Evolutionary conservation across 2,888 invertebrate species (phyloP), one percentile per base, ranked within the genome.

Genomic region (Megalurothrips usitatus): DNA sequence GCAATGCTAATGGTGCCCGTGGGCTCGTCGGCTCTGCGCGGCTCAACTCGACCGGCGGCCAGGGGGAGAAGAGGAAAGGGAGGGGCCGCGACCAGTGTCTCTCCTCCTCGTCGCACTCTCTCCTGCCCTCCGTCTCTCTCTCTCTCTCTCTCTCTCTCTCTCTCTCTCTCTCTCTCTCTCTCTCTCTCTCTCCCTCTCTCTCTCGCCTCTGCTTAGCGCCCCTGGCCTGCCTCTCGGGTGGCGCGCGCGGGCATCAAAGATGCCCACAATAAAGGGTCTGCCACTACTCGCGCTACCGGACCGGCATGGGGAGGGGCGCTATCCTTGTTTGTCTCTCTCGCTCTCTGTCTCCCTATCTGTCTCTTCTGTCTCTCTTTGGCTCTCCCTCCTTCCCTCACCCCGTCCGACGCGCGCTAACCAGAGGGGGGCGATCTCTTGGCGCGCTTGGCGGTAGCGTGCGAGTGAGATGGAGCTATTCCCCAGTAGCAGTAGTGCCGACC

Each of bases 1-100:
- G 68, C 68, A 75, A 26, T 75, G 68, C 68, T 75, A 75, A 75
- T 75, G 68, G 68, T 75, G 68, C 23, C 68, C 68, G 68, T 75
- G 68, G 68, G 52, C 75, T 81, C 26, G 81, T 83, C 28, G 80
- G 80, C 28, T 83, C 83, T n/a, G 83, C 14, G 80, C 81, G 63
- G 83, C 84, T 68, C 68, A 81, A 11, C 80, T 84, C 17, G 79
- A 81, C 47, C 83, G 84, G 84, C 82, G 81, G 68, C 43, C 82
- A n/a, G 80, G 83, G 28, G 82, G 83, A 68, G 68, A 52, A n/a
- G 58, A n/a, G 58, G 58, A 14, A 17, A 14, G n/a, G n/a, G 19
- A 58, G 17, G 58, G 58, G 52, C 68, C 68, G n/a, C n/a, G 23
- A 23, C 23, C 23, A 11, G 23, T 23, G 68, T 68, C 68, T 63